Conservation (phyloP, 1,140 invertebrate genomes). For the Branchinecta lynchi region DNA sequence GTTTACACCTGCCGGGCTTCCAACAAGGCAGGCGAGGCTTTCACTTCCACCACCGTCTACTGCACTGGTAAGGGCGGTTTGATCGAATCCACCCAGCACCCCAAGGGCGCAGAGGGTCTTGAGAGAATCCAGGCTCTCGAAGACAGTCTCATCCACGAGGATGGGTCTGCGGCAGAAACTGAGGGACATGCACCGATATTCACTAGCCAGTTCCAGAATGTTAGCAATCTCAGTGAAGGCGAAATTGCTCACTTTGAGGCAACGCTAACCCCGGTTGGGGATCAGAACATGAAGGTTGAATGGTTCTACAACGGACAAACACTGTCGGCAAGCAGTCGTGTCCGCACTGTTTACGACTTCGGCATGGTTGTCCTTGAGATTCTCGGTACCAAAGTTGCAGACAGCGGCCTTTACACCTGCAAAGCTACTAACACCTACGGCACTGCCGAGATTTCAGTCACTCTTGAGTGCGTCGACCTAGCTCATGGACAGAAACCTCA, state of each 20-base stretch:
- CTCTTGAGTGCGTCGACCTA: constrained; percentile 65
- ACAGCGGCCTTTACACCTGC: constrained; percentile 73
- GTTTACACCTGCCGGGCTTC: constrained; percentile 79
- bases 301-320: constrained; percentile 91
- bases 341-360: constrained; percentile 80
- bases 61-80: constrained; percentile 58
- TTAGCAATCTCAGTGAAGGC: constrained; percentile 65
- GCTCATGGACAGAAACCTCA: constrained; percentile 65
- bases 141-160: constrained; percentile 48
- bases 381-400: constrained; percentile 69
- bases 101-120: constrained; percentile 74
- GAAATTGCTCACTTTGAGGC: constrained; percentile 89
- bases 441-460: constrained; percentile 64
- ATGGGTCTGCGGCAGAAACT: constrained; percentile 43
- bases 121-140: constrained; percentile 80
- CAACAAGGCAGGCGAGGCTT: constrained; percentile 73
- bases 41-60: constrained; percentile 72
- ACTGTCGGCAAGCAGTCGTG: constrained; percentile 48
- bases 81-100: constrained; percentile 77
- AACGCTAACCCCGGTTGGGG: constrained; percentile 75
- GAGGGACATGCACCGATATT: constrained; percentile 68
- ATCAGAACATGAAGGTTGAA: constrained; percentile 90
- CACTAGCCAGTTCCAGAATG: constrained; percentile 52
- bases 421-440: constrained; percentile 76
- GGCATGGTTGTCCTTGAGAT: constrained; percentile 90